Evolutionary conservation across 2,797 vertebrate species (phyloP), one percentile per base, ranked within the genome.

Genomic region (Peromyscus melanophrys): DNA sequence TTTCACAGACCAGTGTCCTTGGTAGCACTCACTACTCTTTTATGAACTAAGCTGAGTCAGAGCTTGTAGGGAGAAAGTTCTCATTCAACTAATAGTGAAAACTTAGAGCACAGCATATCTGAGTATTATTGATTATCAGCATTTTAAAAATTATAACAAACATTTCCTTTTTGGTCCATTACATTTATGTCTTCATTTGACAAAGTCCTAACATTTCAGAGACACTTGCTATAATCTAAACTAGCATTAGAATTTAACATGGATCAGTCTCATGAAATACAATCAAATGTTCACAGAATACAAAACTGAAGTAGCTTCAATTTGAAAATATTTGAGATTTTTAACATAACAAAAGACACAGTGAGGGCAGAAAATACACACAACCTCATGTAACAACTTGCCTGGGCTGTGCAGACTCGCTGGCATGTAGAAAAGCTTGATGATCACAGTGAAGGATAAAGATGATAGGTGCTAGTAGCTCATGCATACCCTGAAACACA

Each of bases 381-480:
- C 10, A n/a, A 61, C 63, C 37, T 67, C 57, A 73, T 40, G 52
- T 6, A 65, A 80, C 34, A 52, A 96, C 99, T 99, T 98, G 99
- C 99, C 99, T 99, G 98, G 99, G 99, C 88, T 99, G 99, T 91
- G 99, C 99, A 23, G 99, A 99, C 98, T 99, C 99, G 71, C 99
- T 99, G 97, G 99, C 99, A 84, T 99, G 99, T 97, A 99, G 99
- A 98, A 99, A 99, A 75, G 99, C 99, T 96, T 99, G 99, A 98
- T 99, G 99, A 98, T 99, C 99, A 98, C 99, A 99, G 98, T 99
- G 99, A 31, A 99, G 99, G 94, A 99, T 99, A 95, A 99, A 99
- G 92, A 99, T 99, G 52, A 99, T 99, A 77, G 99, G 99, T 89
- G 99, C 99, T 98, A 99, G 98, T 93, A 99, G 98, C 98, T 99